Base-by-base conservation (phyloP, 53 echinoderm and acorn worm genomes). In the Pentamera pediparva region DNA sequence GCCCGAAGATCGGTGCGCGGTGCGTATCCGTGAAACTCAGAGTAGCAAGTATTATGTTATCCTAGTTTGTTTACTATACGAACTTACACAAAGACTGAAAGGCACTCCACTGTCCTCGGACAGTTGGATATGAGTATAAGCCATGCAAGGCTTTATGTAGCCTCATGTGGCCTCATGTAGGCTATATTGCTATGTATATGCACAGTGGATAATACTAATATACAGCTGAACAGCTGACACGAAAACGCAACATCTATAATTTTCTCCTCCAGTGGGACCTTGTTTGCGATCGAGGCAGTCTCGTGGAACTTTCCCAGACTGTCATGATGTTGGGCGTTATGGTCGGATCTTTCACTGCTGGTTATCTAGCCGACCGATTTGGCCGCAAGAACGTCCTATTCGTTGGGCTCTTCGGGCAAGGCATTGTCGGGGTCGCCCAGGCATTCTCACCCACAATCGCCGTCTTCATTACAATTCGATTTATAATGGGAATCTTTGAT, bases 291-390 rank as follows among this genome's bases (percentile, higher is more conserved):
- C 62, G 75, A 13, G 62, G 40, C 12, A 63, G 41, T n/a, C 65
- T 62, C 7, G 93, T 89, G 2, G 93, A 92, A 13, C 59, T 89
- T 10, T 86, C 89, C 2, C 86, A 86, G 45, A 83, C 83, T 12
- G 74, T 92, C 33, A 81, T 92, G 62, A 86, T 92, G 86, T 32
- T 64, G 1, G 93, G 93, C 8, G 86, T 92, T 5, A 92, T 92
- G 86, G 78, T 92, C 31, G 93, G 89, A 6, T 86, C 93, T 19
- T 26, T 86, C 8, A 12, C 80, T 48, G 83, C 80, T 35, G 93
- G 93, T 5, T 89, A 89, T 27, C 76, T 92, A 26, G 86, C 93
- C 0, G 93, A 92, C 69, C 76, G 86, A 15, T 92, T 76, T 84
- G 93, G 93, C 39, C 73, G 93, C 18, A 85, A 82, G 49, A 57